phyloP scores from a whole-genome alignment of 2,797 vertebrate species.

The Peromyscus aztecus region DNA sequence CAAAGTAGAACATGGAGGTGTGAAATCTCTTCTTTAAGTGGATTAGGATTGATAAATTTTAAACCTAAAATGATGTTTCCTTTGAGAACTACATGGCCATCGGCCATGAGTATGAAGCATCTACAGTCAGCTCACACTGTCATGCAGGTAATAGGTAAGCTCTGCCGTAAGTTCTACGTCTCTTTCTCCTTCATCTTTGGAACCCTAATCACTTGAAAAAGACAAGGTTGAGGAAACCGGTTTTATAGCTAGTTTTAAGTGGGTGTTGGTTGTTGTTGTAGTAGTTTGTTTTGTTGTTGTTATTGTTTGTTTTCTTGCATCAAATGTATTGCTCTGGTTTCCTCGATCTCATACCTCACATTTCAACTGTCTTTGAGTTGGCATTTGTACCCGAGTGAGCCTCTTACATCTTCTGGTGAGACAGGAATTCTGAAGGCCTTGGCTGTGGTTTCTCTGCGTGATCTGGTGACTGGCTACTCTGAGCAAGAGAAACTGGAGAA shows the following conservation, averaged over 20 bases:
- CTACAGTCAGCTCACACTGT: conserved; percentile 27
- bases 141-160: conserved; percentile 68
- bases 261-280: not conserved
- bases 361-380: conserved; percentile 11
- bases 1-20: not conserved
- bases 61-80: not conserved
- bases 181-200: conserved; percentile 71
- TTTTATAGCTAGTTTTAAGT: conserved; percentile 27
- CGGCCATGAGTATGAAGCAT: not conserved
- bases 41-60: not conserved
- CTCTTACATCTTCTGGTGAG: conserved; percentile 36
- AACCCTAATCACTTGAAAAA: conserved; percentile 69
- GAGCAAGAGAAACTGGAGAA: conserved; percentile 24
- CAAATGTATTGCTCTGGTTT: conserved; percentile 30
- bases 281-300: not conserved
- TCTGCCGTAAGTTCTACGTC: conserved; percentile 72
- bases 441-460: conserved; percentile 26
- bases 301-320: not conserved
- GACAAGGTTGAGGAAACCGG: conserved; percentile 45
- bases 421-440: not conserved
- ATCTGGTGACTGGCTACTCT: not conserved
- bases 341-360: not conserved
- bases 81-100: conserved; percentile 25
- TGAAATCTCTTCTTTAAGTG: conserved; percentile 52
- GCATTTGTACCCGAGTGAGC: not conserved